Conservation (phyloP, 2,797 vertebrate species). For the Pseudopleuronectes americanus region DNA sequence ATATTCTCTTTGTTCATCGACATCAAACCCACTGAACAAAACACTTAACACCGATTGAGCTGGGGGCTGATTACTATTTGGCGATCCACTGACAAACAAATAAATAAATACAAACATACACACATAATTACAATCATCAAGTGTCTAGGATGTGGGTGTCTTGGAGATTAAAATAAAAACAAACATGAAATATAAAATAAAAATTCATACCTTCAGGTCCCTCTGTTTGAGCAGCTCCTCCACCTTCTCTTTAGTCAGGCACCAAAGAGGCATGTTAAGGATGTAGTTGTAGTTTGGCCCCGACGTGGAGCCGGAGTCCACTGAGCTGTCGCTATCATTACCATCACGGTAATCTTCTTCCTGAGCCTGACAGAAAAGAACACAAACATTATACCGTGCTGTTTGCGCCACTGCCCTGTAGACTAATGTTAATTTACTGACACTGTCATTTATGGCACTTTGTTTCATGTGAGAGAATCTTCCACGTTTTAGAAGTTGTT, state of each 20-base stretch:
- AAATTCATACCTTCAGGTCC: slow-evolving; percentile 89
- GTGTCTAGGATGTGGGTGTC: too few species aligned
- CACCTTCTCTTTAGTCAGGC: slow-evolving; percentile 97
- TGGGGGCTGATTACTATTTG: too few species aligned
- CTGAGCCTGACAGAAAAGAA: slow-evolving; percentile 61
- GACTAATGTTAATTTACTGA: too few species aligned
- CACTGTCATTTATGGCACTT: too few species aligned
- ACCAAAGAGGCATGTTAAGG: slow-evolving; percentile 98
- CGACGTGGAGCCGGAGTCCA: slow-evolving; percentile 89
- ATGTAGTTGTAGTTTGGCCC: slow-evolving; percentile 99
- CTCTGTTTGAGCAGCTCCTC: slow-evolving; percentile 95
- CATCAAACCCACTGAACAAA: background rate
- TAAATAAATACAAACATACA: too few species aligned
- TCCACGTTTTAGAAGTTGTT: too few species aligned
- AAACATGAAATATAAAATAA: background rate
- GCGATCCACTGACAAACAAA: too few species aligned
- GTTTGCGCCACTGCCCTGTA: background rate
- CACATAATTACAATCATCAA: background rate
- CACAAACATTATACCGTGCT: background rate
- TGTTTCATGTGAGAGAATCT: background rate
- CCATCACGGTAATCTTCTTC: slow-evolving; percentile 90
- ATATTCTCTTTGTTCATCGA: slow-evolving; percentile 28
- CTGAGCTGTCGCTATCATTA: slow-evolving; percentile 89
- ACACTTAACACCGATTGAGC: background rate
- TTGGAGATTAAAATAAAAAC: background rate